Conservation (phyloP, 2,888 invertebrate species). For the Troilus luridus region DNA sequence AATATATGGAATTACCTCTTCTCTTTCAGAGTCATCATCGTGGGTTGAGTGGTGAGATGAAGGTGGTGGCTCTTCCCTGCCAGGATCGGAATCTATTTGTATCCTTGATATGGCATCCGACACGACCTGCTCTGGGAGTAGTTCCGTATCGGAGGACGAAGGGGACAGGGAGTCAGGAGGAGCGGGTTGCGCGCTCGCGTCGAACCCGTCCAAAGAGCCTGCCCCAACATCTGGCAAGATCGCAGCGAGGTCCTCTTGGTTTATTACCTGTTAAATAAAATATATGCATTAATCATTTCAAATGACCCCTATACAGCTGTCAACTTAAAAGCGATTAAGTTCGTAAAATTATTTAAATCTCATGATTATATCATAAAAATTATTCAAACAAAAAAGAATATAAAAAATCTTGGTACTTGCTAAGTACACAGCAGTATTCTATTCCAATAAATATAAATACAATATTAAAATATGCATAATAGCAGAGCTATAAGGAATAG, state of each 20-base stretch:
- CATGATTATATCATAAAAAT: no score
- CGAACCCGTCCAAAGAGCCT: slow-evolving; percentile 74
- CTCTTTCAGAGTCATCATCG: slow-evolving; percentile 59
- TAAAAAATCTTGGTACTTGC: no score
- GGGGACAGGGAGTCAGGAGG: slow-evolving; percentile 68
- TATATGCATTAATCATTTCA: not conserved
- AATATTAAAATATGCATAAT: no score
- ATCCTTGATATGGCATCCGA: slow-evolving; percentile 79
- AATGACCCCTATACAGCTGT: no score
- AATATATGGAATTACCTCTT: slow-evolving; percentile 51
- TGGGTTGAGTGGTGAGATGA: slow-evolving; percentile 55
- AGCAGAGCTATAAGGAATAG: no score
- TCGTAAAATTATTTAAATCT: no score
- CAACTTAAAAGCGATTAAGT: no score
- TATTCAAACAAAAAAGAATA: no score
- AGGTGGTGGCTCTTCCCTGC: slow-evolving; percentile 60
- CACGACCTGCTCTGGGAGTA: slow-evolving; percentile 74
- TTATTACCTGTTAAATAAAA: slow-evolving; percentile 75
- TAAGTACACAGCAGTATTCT: no score
- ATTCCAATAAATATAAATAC: no score
- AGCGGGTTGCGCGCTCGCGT: slow-evolving; percentile 66
- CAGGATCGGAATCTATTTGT: slow-evolving; percentile 72
- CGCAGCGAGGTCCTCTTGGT: slow-evolving; percentile 84
- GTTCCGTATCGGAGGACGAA: slow-evolving; percentile 81
- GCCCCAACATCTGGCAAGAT: slow-evolving; percentile 79